Evolutionary conservation across 2,797 vertebrate species (phyloP).

Genomic region (Linurgus olivaceus): DNA sequence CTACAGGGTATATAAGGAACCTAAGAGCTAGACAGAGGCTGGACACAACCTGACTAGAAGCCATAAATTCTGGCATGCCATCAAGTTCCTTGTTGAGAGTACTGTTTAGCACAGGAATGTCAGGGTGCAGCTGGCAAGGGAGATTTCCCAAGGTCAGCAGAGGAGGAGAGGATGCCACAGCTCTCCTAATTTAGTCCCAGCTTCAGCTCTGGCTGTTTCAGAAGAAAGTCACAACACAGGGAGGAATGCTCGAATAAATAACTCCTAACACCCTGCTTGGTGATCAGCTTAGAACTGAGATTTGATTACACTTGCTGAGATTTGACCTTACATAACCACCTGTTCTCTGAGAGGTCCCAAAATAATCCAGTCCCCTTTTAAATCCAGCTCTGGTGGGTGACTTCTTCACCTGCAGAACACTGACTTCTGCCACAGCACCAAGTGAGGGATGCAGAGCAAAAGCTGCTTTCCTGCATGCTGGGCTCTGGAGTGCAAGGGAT

Average conservation of each 20-base stretch:
- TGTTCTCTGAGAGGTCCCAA: slow-evolving; percentile 19
- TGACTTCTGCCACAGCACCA: rapidly evolving
- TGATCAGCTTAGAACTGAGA: slow-evolving; percentile 51
- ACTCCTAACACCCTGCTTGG: slow-evolving; percentile 23
- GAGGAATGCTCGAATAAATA: slow-evolving; percentile 19
- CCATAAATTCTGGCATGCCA: neutral
- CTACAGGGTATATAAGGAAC: neutral
- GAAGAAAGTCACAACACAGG: neutral
- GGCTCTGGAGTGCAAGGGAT: neutral
- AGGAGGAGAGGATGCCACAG: neutral
- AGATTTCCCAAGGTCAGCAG: neutral
- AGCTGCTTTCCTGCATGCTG: neutral
- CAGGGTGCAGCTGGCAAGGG: neutral
- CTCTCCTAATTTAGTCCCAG: slow-evolving; percentile 1
- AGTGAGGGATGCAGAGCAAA: neutral
- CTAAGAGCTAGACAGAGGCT: neutral
- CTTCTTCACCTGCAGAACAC: neutral
- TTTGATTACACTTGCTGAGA: slow-evolving; percentile 46
- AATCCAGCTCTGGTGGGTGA: neutral
- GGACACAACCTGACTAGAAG: neutral
- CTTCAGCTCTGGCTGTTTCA: neutral
- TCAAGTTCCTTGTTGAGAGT: neutral
- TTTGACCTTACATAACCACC: slow-evolving; percentile 44
- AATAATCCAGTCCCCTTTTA: slow-evolving; percentile 3
- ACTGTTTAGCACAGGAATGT: neutral